Evolutionary conservation across 2,113 vertebrate species (phyloP).

Genomic region (Pelmatolapia mariae): DNA sequence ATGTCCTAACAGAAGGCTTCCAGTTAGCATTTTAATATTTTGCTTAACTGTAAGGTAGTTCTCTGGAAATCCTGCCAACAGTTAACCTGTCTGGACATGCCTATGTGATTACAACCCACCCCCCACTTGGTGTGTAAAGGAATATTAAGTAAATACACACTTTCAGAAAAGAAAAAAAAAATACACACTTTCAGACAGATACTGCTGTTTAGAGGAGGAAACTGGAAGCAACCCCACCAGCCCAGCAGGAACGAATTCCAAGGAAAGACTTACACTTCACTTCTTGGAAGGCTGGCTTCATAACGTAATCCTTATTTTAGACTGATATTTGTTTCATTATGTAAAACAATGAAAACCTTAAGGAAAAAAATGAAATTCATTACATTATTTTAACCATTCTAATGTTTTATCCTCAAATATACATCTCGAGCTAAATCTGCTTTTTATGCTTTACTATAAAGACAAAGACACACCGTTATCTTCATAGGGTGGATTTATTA

Average conservation of each 20-base stretch:
- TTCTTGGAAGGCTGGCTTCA: neutral
- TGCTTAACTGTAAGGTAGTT: neutral
- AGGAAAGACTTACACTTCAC: neutral
- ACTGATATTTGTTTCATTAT: neutral
- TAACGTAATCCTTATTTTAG: neutral
- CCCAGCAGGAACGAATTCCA: neutral
- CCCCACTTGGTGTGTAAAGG: neutral
- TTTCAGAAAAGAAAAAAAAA: too few relatives aligned
- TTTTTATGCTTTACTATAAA: neutral
- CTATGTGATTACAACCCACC: neutral
- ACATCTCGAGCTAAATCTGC: neutral
- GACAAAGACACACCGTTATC: neutral
- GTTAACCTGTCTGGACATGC: neutral
- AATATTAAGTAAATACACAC: neutral
- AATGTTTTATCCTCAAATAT: neutral
- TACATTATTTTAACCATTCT: neutral
- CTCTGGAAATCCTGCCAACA: neutral
- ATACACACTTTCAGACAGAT: neutral
- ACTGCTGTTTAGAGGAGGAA: neutral
- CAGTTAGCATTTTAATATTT: neutral
- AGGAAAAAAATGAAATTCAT: neutral
- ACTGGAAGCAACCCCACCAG: neutral
- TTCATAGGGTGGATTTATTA: conserved; percentile 44
- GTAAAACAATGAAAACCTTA: neutral
- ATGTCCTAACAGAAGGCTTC: neutral